Percentiles rank a stretch among this genome's conserved stretches.
phyloP scores from a whole-genome alignment of 2,797 vertebrate species.

The Rhodeus uyekii region DNA sequence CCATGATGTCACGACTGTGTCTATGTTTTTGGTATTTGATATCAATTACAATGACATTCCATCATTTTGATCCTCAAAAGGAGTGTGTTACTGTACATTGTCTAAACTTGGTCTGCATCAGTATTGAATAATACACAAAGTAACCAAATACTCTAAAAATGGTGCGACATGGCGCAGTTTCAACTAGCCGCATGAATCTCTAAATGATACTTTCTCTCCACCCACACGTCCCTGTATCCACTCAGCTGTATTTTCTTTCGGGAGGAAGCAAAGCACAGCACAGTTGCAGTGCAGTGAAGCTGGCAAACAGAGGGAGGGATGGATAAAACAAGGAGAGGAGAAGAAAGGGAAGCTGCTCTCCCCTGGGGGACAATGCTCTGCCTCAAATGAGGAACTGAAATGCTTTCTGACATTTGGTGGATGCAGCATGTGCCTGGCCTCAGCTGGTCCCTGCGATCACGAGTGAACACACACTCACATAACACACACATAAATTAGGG shows the following conservation, averaged over 20 bases:
- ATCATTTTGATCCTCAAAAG: background rate
- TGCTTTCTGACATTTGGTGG: conserved; percentile 57
- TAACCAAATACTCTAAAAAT: background rate
- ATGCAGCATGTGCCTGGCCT: conserved; percentile 43
- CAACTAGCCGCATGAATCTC: conserved; percentile 11
- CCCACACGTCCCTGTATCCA: conserved; percentile 36
- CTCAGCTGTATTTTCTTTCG: conserved; percentile 25
- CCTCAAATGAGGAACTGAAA: conserved; percentile 43
- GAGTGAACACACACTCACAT: conserved; percentile 3
- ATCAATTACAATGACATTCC: background rate
- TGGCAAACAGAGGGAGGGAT: conserved; percentile 25
- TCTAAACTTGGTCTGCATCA: background rate
- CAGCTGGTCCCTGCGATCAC: conserved; percentile 23
- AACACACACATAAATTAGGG: background rate
- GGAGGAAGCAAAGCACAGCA: conserved; percentile 16
- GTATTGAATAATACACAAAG: background rate
- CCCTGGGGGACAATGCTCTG: conserved; percentile 36
- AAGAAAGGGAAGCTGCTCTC: conserved; percentile 30
- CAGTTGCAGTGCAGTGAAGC: conserved; percentile 39
- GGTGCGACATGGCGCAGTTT: background rate
- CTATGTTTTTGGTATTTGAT: background rate
- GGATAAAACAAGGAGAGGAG: conserved; percentile 19
- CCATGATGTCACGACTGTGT: no score
- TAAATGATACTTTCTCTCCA: conserved; percentile 32
- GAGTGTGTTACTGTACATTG: background rate